Conservation (phyloP, 2,888 invertebrate species). For the Trachelus troglodyta region DNA sequence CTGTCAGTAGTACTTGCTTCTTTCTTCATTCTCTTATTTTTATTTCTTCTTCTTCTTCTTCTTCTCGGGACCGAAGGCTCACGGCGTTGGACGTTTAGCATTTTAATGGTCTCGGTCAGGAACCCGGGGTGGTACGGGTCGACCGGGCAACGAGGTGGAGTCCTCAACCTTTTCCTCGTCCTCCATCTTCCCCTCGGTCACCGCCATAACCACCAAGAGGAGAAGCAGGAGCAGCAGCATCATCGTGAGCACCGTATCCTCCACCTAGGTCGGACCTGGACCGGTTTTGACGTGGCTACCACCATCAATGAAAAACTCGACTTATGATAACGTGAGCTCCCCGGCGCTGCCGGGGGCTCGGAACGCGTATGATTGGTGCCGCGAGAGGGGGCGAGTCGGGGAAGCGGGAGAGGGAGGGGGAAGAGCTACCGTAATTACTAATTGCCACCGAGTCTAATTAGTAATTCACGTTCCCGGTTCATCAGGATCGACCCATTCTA, state of each 20-base stretch:
- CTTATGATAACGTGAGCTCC: slow-evolving; percentile 50
- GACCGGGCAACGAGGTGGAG: slow-evolving; percentile 27
- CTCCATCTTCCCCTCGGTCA: slow-evolving; percentile 6
- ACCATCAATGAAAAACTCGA: slow-evolving; percentile 61
- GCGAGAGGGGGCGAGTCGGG: slow-evolving; percentile 13
- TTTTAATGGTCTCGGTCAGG: slow-evolving; percentile 50
- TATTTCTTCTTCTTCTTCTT: slow-evolving; percentile 1
- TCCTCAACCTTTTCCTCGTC: slow-evolving; percentile 15
- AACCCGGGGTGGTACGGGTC: slow-evolving; percentile 21
- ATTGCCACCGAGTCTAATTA: slow-evolving; percentile 59
- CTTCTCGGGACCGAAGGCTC: slow-evolving; percentile 5
- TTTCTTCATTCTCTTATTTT: neutral
- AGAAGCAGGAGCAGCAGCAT: neutral
- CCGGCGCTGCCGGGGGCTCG: slow-evolving; percentile 11
- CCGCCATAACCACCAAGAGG: slow-evolving; percentile 11
- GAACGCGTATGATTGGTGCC: slow-evolving; percentile 30
- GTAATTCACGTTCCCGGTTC: slow-evolving; percentile 41
- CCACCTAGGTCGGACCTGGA: slow-evolving; percentile 39
- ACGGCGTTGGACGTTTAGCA: slow-evolving; percentile 47
- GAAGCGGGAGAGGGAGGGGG: slow-evolving; percentile 10
- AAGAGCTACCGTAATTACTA: slow-evolving; percentile 58
- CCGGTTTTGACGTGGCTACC: slow-evolving; percentile 54
- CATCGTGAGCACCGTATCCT: slow-evolving; percentile 16
- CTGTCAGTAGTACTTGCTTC: neutral
- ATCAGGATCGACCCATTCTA: slow-evolving; percentile 22